A percentile compares a stretch with the other conserved stretches of the same genome.
Conservation (phyloP, 2,888 invertebrate genomes). For the Macrosoma leucophasiata region DNA sequence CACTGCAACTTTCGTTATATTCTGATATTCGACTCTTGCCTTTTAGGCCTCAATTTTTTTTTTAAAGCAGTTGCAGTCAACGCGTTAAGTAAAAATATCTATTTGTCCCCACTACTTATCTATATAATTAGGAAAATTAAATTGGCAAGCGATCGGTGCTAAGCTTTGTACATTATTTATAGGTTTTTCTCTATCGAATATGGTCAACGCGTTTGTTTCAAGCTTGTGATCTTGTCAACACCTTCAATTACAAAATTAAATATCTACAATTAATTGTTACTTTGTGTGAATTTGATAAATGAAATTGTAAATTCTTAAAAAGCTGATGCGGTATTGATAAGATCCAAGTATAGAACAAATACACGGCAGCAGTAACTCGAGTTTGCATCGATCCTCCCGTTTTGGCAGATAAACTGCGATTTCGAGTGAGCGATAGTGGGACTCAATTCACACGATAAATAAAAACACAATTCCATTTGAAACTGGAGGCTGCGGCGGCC, state of each 20-base stretch:
- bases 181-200: no score
- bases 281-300: no score
- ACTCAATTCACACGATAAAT: slow-evolving; percentile 73
- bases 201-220: no score
- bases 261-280: neutral
- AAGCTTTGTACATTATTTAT: no score
- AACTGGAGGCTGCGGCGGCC: slow-evolving; percentile 62
- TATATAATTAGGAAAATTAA: no score
- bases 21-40: slow-evolving; percentile 10
- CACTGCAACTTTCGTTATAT: no score
- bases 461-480: slow-evolving; percentile 76
- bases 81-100: slow-evolving; percentile 16
- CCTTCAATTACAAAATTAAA: slow-evolving; percentile 1
- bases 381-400: slow-evolving; percentile 54
- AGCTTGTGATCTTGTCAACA: no score
- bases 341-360: slow-evolving; percentile 3
- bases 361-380: slow-evolving; percentile 26
- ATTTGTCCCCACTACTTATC: slow-evolving; percentile 13
- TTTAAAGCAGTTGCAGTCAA: slow-evolving; percentile 12
- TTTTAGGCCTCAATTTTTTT: slow-evolving; percentile 16
- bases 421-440: slow-evolving; percentile 68
- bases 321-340: neutral
- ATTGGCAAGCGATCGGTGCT: no score
- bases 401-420: slow-evolving; percentile 71
- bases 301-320: no score